Conservation (phyloP, 2,797 vertebrate genomes). For the Cyclopterus lumpus region DNA sequence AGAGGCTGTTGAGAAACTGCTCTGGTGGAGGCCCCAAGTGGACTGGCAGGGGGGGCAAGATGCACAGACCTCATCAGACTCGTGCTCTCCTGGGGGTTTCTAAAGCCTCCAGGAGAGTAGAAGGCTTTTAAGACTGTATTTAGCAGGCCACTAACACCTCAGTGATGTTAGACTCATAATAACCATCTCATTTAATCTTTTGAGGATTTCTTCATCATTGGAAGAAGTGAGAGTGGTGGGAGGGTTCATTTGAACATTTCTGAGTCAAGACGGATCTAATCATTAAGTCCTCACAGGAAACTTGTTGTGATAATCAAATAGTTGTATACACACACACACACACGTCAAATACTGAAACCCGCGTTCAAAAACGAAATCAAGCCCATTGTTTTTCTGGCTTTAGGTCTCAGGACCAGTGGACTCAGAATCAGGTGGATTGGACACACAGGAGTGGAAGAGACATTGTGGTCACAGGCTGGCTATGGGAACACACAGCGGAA, state of each 20-base stretch:
- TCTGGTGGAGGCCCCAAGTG: conserved; percentile 40
- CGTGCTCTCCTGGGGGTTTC: conserved; percentile 34
- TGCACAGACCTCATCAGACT: conserved; percentile 21
- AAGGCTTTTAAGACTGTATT: background rate
- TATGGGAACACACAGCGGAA: conserved; percentile 75
- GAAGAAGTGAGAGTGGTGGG: background rate
- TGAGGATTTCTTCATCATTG: background rate
- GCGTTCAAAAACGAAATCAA: conserved; percentile 36
- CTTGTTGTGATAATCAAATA: conserved; percentile 6
- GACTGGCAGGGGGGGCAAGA: conserved; percentile 31
- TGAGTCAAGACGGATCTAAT: conserved; percentile 8
- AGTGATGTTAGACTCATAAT: background rate
- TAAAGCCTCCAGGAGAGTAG: conserved; percentile 37
- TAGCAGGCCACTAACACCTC: background rate
- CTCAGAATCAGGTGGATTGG: conserved; percentile 39
- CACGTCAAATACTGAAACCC: conserved; percentile 15
- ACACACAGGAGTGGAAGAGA: conserved; percentile 67
- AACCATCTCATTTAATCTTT: conserved; percentile 13
- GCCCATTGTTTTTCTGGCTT: conserved; percentile 8
- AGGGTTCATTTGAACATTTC: conserved; percentile 44
- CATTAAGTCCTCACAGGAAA: conserved; percentile 7
- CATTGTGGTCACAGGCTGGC: conserved; percentile 66
- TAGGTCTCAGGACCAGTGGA: conserved; percentile 3
- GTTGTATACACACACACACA: background rate
- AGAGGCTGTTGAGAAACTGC: conserved; percentile 77